Base-by-base conservation (phyloP, 2,113 vertebrate genomes). In the Dinomys branickii region DNA sequence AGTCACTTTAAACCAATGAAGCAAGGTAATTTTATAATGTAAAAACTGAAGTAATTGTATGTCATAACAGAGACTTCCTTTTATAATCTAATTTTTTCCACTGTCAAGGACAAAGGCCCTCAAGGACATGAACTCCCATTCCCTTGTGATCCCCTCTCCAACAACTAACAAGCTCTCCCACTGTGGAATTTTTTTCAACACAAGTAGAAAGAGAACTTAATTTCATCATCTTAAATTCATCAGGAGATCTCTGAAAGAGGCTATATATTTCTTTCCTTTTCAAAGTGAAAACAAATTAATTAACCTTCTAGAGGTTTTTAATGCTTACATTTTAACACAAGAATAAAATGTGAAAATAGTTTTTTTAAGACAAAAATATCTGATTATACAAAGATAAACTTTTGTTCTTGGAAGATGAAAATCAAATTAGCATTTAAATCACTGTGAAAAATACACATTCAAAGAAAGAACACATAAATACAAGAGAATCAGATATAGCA, bases 281-380 rank as follows among this genome's bases (percentile, higher is more conserved):
- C 54, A 88, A 44, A 63, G 14, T 44, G 28, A 84, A 69, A 85
- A 84, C 8, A 73, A 89, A 61, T 59, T 87, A 91, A 88, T 54
- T 95, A 16, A 91, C 65, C 50, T 54, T 91, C 10, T 44, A 20
- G 22, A 95, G 61, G 33, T 91, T 88, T 75, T 89, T 67, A 69
- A 75, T 67, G 54, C 9, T 90, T 96, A 8, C 44, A 24, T 84
- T 91, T 90, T 67, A 88, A 26, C 67, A 94, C 19, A 91, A 94
- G 85, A 90, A 65, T 73, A 73, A 50, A 5, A 87, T 63, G 28
- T 85, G 14, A 94, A 96, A 86, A 85, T 84, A 77, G 56, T 58
- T 14, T 65, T 47, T 59, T 93, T 77, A 44, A 22, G 61, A 61
- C 28, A 47, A 61, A 94, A 85, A 89, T 92, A 59, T 61, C 59